Evolutionary conservation across 2,888 invertebrate species (phyloP).

Genomic region (Syritta pipiens): DNA sequence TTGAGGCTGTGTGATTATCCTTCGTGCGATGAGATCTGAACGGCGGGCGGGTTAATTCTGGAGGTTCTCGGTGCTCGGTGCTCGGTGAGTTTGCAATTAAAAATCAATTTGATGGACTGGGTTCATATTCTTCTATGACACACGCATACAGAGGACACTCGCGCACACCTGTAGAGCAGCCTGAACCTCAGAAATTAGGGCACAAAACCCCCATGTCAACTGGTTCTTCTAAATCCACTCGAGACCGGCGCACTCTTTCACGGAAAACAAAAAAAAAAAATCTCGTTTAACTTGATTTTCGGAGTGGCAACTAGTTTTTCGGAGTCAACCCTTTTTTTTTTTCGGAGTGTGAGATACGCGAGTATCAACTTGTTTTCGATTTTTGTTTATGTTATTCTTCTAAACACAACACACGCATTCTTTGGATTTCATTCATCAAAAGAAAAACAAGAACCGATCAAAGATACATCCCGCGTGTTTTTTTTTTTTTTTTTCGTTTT

Average conservation of each 20-base stretch:
- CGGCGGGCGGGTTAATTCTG: too few species aligned
- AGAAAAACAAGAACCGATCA: slow-evolving; percentile 12
- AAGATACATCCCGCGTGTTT: too few species aligned
- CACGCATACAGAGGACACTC: slow-evolving; percentile 26
- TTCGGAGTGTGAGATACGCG: slow-evolving; percentile 52
- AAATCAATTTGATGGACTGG: slow-evolving; percentile 34
- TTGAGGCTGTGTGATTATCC: slow-evolving; percentile 67
- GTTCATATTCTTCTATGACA: slow-evolving; percentile 22
- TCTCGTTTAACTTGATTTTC: slow-evolving; percentile 68
- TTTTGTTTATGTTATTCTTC: slow-evolving; percentile 69
- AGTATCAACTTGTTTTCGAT: slow-evolving; percentile 66
- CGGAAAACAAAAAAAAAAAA: slow-evolving; percentile 43
- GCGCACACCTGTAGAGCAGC: slow-evolving; percentile 39
- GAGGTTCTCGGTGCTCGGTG: neutral
- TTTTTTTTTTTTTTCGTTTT: too few species aligned
- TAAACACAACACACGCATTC: slow-evolving; percentile 63
- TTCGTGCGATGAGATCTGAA: neutral
- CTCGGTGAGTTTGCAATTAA: slow-evolving; percentile 25
- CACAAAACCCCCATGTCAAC: slow-evolving; percentile 57
- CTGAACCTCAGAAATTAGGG: slow-evolving; percentile 52
- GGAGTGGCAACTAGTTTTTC: slow-evolving; percentile 67
- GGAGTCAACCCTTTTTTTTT: slow-evolving; percentile 60
- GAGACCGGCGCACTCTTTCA: slow-evolving; percentile 24
- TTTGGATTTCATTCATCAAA: slow-evolving; percentile 65
- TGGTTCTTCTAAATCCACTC: slow-evolving; percentile 62